These are phyloP conservation scores for Deroptyus accipitrinus DNA, from an alignment of 2,113 vertebrate species.

Conservation along the genomic window DNA sequence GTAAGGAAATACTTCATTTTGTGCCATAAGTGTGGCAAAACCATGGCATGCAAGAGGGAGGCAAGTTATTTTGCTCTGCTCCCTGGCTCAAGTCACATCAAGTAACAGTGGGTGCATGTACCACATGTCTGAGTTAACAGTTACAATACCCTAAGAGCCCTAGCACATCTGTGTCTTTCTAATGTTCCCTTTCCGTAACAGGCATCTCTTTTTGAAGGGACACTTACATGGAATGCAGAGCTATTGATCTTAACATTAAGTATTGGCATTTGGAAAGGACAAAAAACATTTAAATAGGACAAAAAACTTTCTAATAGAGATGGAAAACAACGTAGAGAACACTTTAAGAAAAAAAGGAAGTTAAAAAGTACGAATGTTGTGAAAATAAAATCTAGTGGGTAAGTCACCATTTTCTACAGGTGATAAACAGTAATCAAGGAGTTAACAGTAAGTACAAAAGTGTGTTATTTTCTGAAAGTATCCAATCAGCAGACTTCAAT, in stretches of 20 bases:
- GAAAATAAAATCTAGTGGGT: background rate
- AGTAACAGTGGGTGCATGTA: rapidly evolving
- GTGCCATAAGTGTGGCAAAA: background rate
- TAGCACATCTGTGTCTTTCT: rapidly evolving
- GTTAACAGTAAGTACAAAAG: background rate
- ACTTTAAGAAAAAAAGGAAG: background rate
- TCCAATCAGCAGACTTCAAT: background rate
- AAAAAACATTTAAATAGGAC: background rate
- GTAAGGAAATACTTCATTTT: background rate
- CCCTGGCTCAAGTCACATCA: background rate
- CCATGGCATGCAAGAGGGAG: background rate
- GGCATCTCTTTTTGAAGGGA: background rate
- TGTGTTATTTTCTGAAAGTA: background rate
- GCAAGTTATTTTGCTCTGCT: background rate
- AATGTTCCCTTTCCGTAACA: background rate
- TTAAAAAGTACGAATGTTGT: background rate
- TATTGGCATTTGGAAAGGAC: background rate
- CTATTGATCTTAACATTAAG: background rate
- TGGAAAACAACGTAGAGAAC: background rate
- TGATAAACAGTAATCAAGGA: background rate
- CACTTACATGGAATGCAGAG: background rate
- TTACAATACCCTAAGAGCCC: background rate
- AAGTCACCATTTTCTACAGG: background rate
- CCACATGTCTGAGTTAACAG: background rate
- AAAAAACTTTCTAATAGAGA: background rate